Base-by-base conservation (phyloP, 92 coral and sea anemone genomes). In the Phymanthus crucifer region DNA sequence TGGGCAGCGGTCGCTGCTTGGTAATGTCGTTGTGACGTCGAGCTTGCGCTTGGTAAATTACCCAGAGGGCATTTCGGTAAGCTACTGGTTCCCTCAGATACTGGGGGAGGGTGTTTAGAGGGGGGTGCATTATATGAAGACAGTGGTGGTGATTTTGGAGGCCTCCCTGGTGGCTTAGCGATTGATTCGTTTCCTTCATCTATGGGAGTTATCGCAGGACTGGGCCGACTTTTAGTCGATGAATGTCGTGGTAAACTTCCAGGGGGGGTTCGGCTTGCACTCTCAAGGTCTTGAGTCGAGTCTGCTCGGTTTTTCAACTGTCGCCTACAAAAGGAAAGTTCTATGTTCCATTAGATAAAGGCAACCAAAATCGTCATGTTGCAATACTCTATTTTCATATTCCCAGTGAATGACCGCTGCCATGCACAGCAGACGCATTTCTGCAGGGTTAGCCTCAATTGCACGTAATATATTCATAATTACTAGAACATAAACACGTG, bases 161-260 rank as follows among this genome's bases (percentile, higher is more conserved):
- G 82, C 40, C 82, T 65, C 33, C 54, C 21, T 36, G 82, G 82
- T 32, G 64, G 66, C 58, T 9, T 37, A 16, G 56, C 67, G 32
- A 78, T 65, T 17, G 73, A 65, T 40, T 66, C 74, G 74, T 78
- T 66, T 40, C 82, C 82, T 47, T 78, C 82, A 36, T 78, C 73
- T 78, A 78, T 78, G 5, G 82, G 71, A 33, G 82, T 64, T 7
- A 78, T 78, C 24, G 74, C 33, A 3, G 40, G n/a, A 10, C 56
- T 46, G 12, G 57, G 58, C 24, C 36, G 66, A 34, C 74, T 66
- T 38, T 78, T 78, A 26, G 64, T 45, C 7, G 82, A 78, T n/a
- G 57, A 40, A 40, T 78, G 71, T 29, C 82, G 48, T 35, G 82
- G 66, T 65, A 66, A 66, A 5, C 54, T 78, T 17, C 71, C 82